These are phyloP conservation scores for Rhea pennata DNA, from an alignment of 2,113 vertebrate genomes.

Conservation along the genomic window DNA sequence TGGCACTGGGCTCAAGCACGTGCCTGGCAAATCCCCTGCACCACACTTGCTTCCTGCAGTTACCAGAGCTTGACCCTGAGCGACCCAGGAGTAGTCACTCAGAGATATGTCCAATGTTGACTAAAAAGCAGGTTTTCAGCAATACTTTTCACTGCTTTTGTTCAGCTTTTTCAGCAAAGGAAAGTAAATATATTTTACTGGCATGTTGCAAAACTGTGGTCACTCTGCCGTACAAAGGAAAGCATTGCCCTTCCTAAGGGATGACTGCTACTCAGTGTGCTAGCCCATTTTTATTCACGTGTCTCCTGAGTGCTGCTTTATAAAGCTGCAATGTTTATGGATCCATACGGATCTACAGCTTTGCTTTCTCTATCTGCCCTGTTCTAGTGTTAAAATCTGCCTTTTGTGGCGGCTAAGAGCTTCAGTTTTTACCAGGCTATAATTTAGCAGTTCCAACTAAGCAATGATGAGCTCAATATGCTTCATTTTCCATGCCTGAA, in stretches of 20 bases:
- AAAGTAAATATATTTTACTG: constrained; percentile 18
- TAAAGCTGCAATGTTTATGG: neutral
- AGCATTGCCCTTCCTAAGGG: neutral
- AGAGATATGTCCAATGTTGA: neutral
- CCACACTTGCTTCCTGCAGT: constrained; percentile 2
- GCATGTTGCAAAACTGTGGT: neutral
- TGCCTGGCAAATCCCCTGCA: constrained; percentile 7
- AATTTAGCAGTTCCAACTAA: neutral
- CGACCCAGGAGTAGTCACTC: neutral
- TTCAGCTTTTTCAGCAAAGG: neutral
- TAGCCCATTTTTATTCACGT: neutral
- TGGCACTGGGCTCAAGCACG: neutral
- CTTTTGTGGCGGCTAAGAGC: neutral
- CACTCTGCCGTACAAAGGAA: neutral
- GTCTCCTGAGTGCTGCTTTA: neutral
- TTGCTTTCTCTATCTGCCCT: neutral
- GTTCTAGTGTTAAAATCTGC: neutral
- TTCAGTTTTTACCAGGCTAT: neutral
- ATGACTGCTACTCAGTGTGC: neutral
- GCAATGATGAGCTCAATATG: neutral
- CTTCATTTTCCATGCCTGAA: neutral
- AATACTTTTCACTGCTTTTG: neutral
- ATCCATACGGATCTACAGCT: neutral
- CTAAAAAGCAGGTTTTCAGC: neutral
- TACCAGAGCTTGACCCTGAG: constrained; percentile 8